A percentile compares a stretch with the other conserved stretches of the same genome.
These are phyloP conservation scores for Prochilodus magdalenae DNA, from an alignment of 2,113 vertebrate species.

Conservation along the genomic window DNA sequence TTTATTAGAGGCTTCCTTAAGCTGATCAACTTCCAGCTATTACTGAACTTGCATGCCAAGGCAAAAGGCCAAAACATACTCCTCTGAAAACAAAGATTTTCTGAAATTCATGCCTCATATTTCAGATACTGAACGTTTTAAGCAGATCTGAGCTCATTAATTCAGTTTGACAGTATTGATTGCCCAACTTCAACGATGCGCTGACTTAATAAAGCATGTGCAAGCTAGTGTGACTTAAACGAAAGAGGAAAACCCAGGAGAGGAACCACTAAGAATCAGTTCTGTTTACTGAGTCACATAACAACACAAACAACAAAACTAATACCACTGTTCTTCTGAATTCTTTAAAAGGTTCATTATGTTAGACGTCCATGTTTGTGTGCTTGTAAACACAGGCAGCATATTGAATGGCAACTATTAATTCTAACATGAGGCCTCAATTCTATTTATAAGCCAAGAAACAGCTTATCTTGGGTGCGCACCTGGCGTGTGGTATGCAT, in stretches of 20 bases:
- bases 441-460: not conserved
- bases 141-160: no score
- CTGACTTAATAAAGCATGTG: not conserved
- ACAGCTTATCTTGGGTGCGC: not conserved
- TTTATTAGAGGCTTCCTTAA: no score
- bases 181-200: not conserved
- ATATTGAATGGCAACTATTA: no score
- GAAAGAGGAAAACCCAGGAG: not conserved
- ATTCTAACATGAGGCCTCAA: not conserved
- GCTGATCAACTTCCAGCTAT: no score
- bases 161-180: no score
- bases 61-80: no score
- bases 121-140: no score
- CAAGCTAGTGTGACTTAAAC: not conserved
- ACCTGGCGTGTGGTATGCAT: not conserved
- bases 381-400: no score
- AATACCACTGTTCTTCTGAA: not conserved
- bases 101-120: no score
- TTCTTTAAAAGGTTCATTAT: no score
- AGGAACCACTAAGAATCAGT: not conserved
- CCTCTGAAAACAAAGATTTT: no score
- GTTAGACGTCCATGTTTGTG: not conserved
- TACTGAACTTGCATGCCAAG: no score
- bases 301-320: not conserved
- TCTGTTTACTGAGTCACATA: not conserved